phyloP scores from a whole-genome alignment of 1,140 invertebrate species.

The Antheraea mylitta region DNA sequence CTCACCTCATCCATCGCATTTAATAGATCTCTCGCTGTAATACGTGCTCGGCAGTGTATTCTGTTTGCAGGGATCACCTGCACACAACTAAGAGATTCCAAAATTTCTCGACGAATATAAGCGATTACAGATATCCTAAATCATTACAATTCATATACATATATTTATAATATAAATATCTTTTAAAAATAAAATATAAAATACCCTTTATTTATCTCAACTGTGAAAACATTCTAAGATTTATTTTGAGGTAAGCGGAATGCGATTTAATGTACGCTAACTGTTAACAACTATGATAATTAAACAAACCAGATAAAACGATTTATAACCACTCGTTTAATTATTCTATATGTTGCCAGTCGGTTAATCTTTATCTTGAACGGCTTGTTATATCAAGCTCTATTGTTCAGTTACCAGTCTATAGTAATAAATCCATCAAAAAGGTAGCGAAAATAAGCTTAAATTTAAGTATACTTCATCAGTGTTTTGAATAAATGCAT shows the following conservation, averaged over 20 bases:
- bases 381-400: slow-evolving; percentile 14
- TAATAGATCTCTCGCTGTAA: no score
- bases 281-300: background rate
- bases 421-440: slow-evolving; percentile 40
- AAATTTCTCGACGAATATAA: no score
- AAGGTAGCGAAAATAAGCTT: slow-evolving; percentile 61
- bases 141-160: no score
- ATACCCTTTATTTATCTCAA: no score
- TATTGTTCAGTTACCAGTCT: slow-evolving; percentile 32
- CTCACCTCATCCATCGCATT: no score
- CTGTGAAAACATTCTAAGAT: background rate
- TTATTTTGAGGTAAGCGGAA: background rate
- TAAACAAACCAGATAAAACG: background rate
- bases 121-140: no score
- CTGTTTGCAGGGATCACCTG: no score
- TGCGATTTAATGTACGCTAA: background rate
- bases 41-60: no score
- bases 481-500: slow-evolving; percentile 57
- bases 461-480: slow-evolving; percentile 55
- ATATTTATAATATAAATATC: no score
- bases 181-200: no score
- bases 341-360: background rate
- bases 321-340: background rate
- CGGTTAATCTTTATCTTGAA: slow-evolving; percentile 2
- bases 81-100: no score